Evolutionary conservation across 2,113 vertebrate genomes (phyloP).

Genomic region (Syngnathus scovelli): DNA sequence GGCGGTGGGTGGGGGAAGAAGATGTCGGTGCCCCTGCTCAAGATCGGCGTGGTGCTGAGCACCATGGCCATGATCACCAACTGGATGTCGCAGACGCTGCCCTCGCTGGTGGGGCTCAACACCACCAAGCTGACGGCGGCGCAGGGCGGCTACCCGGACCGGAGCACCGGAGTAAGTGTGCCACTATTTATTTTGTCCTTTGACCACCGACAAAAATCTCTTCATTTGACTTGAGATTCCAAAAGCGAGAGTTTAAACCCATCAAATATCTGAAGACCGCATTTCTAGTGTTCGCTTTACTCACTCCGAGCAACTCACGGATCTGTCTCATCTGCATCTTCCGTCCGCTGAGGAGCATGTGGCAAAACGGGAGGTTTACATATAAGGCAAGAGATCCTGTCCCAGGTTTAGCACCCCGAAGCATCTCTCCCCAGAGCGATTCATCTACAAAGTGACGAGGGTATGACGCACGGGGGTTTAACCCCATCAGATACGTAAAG

Average conservation of each 20-base stretch:
- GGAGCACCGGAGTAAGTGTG: conserved; percentile 91
- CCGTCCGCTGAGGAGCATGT: neutral
- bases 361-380: neutral
- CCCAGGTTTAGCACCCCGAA: neutral
- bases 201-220: neutral
- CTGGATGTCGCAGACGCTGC: conserved; percentile 99
- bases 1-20: conserved; percentile 35
- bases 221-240: neutral
- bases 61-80: conserved; percentile 99
- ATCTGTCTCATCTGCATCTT: neutral
- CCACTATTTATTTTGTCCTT: conserved; percentile 4
- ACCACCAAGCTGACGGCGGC: conserved; percentile 87
- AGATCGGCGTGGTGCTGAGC: conserved; percentile 97
- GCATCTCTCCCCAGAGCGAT: neutral
- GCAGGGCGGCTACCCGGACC: conserved; percentile 82
- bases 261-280: neutral
- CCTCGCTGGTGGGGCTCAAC: conserved; percentile 92
- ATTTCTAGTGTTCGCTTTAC: neutral
- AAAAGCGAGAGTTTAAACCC: neutral
- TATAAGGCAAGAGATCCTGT: no score
- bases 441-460: no score
- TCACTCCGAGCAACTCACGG: neutral
- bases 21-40: conserved; percentile 94
- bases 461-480: no score
- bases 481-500: no score